phyloP scores from a whole-genome alignment of 2,888 invertebrate genomes.

The Agrochola lychnidis region DNA sequence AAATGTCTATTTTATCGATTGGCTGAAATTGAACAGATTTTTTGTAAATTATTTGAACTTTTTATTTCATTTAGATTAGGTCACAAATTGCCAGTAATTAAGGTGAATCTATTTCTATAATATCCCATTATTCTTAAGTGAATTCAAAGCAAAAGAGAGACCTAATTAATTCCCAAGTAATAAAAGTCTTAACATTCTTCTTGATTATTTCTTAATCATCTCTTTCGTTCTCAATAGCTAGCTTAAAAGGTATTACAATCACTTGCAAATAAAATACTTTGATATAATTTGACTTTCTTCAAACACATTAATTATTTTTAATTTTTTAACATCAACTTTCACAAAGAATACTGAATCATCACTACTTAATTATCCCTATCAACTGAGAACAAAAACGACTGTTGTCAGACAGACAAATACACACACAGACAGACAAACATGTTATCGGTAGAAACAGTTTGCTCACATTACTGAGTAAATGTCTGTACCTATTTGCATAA shows the following conservation, averaged over 20 bases:
- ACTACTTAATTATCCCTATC: constrained; percentile 15
- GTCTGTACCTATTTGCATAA: constrained; percentile 43
- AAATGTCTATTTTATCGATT: neutral
- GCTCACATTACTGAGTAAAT: constrained; percentile 2
- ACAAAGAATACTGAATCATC: constrained; percentile 12
- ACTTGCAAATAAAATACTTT: neutral
- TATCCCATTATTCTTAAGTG: neutral
- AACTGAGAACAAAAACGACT: constrained; percentile 30
- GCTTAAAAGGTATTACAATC: too few relatives aligned
- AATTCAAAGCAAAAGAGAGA: neutral
- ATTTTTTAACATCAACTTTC: neutral
- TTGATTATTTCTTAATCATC: neutral
- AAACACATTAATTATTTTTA: neutral
- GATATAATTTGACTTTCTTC: neutral
- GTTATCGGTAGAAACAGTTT: constrained; percentile 40
- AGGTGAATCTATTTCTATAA: neutral
- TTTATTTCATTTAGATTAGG: neutral
- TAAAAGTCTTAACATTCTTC: neutral
- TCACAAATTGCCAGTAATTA: neutral
- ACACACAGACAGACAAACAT: constrained; percentile 6
- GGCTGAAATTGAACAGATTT: neutral
- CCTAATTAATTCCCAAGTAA: neutral
- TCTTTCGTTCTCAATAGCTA: neutral
- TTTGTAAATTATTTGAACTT: neutral
- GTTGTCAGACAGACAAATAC: constrained; percentile 42